phyloP scores from a whole-genome alignment of 2,113 vertebrate species.

The Mionectes macconnelli region DNA sequence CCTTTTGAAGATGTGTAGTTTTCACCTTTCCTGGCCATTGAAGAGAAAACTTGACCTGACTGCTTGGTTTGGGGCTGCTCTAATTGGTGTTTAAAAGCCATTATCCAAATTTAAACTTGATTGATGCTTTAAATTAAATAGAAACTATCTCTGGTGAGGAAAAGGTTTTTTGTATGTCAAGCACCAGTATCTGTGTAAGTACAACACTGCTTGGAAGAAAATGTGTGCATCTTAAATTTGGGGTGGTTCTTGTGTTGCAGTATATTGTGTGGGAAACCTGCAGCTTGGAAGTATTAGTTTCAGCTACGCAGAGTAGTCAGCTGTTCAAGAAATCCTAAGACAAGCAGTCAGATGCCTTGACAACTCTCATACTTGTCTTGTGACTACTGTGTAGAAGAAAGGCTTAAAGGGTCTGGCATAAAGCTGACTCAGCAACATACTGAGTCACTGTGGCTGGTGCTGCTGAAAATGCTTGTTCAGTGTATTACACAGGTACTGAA shows the following conservation, averaged over 20 bases:
- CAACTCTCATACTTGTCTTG: not conserved
- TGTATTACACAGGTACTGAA: accelerated
- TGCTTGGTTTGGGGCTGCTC: not conserved
- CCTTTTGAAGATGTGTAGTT: not conserved
- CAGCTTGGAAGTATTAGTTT: not conserved
- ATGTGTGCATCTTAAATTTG: not conserved
- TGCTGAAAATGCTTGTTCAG: not conserved
- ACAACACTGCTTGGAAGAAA: not conserved
- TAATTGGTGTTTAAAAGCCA: not conserved
- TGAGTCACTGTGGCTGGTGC: not conserved
- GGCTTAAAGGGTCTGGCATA: not conserved
- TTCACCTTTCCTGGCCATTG: accelerated
- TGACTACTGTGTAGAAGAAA: not conserved
- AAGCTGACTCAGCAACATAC: not conserved
- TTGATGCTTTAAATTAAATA: not conserved
- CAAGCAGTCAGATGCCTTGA: not conserved
- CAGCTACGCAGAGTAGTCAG: not conserved
- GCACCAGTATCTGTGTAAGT: not conserved
- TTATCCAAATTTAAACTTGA: not conserved
- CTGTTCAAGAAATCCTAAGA: not conserved
- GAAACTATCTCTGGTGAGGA: not conserved
- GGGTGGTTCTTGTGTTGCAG: not conserved
- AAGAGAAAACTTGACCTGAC: not conserved
- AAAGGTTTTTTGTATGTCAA: not conserved
- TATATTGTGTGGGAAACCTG: not conserved